Base-by-base conservation (phyloP, 2,888 invertebrate genomes). In the Leptinotarsa juncta region DNA sequence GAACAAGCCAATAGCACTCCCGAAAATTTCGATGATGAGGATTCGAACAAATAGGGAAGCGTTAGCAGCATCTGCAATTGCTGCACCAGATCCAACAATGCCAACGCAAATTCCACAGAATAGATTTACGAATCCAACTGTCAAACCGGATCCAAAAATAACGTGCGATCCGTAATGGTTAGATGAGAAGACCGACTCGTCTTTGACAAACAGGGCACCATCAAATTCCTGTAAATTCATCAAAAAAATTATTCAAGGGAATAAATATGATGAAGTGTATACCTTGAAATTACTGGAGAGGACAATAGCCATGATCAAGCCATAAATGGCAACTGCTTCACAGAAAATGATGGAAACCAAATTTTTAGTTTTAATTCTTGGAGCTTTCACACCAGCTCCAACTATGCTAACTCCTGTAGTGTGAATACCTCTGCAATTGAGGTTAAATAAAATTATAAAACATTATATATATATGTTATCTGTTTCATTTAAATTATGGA, bases 271-370 rank as follows among this genome's bases (percentile, higher is more conserved):
- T 48, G 18, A n/a, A 70, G 16, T 62, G 32, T 86, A 86, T 83
- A 89, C 88, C 78, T 93, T 94, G 82, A 96, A 89, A 86, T 93
- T 91, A 82, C 96, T 96, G 66, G 96, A 95, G 79, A 99, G 91
- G 70, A 99, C 97, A 86, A 99, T 99, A 70, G 99, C 98, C 84
- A 98, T 97, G 86, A 99, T 99, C 79, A 99, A 91, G 23, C 99
- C 99, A 88, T 99, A 99, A 89, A 99, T 99, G 78, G 99, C 99
- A 4, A 99, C 99, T 81, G 99, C 99, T 90, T 99, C 99, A 88
- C 99, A 99, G 91, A 99, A 99, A 89, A 99, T 99, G 84, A 99
- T 97, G 72, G 98, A 99, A 88, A 99, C 97, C 86, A 99, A 92
- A 89, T 99, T 99, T 90, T 99, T 99, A 75, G 99, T 99, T 89